A percentile compares a stretch with the other conserved stretches of the same genome.
phyloP scores from a whole-genome alignment of 2,113 vertebrate species.

The Nothoprocta perdicaria region DNA sequence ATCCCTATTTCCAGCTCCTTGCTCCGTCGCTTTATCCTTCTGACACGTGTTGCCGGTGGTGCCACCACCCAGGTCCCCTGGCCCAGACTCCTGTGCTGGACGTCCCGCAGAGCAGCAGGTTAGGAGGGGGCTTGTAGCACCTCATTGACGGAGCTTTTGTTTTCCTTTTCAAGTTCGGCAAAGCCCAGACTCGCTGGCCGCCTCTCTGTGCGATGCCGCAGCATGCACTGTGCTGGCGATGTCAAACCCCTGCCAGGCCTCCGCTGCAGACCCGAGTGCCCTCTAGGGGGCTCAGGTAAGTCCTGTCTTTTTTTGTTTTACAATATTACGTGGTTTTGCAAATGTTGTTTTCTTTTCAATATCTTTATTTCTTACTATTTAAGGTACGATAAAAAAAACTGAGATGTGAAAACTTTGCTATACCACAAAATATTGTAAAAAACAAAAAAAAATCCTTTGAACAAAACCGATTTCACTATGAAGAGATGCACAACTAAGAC shows the following conservation, averaged over 20 bases:
- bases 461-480: background rate
- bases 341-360: slow-evolving; percentile 46
- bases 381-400: background rate
- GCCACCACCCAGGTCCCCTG: background rate
- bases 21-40: background rate
- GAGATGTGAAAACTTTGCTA: slow-evolving; percentile 65
- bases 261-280: slow-evolving; percentile 49
- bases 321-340: slow-evolving; percentile 77
- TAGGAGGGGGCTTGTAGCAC: background rate
- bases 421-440: slow-evolving; percentile 77
- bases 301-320: slow-evolving; percentile 70
- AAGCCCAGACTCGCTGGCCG: slow-evolving; percentile 37
- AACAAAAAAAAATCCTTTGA: slow-evolving; percentile 31
- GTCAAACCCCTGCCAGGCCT: slow-evolving; percentile 65
- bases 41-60: background rate
- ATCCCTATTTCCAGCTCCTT: background rate
- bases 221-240: slow-evolving; percentile 65
- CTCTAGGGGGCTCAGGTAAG: slow-evolving; percentile 68
- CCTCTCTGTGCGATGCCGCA: slow-evolving; percentile 58
- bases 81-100: slow-evolving; percentile 7
- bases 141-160: slow-evolving; percentile 62
- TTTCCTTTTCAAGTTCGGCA: slow-evolving; percentile 73
- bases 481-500: background rate
- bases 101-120: background rate
- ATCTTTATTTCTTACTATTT: slow-evolving; percentile 41